Evolutionary conservation across 2,888 invertebrate species (phyloP).

Genomic region (Thereva nobilitata): DNA sequence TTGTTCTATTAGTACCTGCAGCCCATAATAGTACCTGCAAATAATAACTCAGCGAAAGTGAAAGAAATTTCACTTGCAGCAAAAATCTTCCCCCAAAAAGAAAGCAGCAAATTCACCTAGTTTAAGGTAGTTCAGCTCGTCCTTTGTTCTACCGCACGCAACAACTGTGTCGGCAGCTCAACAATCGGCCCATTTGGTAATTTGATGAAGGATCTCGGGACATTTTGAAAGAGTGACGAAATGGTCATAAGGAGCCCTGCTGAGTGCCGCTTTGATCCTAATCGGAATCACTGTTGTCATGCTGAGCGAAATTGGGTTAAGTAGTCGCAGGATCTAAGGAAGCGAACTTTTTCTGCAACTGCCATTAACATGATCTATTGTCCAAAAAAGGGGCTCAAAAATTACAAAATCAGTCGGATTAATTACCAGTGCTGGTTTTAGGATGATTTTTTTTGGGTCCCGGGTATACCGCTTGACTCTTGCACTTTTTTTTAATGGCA

Average conservation of each 20-base stretch:
- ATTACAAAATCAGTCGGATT: background rate
- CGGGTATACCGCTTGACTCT: too few species aligned
- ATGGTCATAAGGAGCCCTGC: conserved; percentile 8
- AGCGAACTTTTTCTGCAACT: conserved; percentile 22
- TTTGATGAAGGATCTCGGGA: background rate
- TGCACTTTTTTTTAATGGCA: background rate
- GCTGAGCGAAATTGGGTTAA: conserved; percentile 26
- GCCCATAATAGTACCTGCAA: too few species aligned
- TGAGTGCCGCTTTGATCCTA: conserved; percentile 6
- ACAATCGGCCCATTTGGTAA: conserved; percentile 6
- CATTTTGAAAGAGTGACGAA: conserved; percentile 10
- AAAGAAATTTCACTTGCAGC: too few species aligned
- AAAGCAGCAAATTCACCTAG: background rate
- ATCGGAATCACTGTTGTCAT: conserved; percentile 5
- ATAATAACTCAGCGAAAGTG: too few species aligned
- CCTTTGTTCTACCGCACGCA: conserved; percentile 7
- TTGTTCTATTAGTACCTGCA: too few species aligned
- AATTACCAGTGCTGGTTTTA: conserved; percentile 9
- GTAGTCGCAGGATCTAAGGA: conserved; percentile 14
- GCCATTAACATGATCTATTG: conserved; percentile 18
- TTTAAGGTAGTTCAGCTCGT: background rate
- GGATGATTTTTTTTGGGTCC: background rate
- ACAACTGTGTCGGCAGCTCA: background rate
- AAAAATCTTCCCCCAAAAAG: background rate
- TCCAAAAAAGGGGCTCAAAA: conserved; percentile 6